These are phyloP conservation scores for Liopterus haemorrhoidalis DNA, from an alignment of 2,888 invertebrate species.

Conservation along the genomic window DNA sequence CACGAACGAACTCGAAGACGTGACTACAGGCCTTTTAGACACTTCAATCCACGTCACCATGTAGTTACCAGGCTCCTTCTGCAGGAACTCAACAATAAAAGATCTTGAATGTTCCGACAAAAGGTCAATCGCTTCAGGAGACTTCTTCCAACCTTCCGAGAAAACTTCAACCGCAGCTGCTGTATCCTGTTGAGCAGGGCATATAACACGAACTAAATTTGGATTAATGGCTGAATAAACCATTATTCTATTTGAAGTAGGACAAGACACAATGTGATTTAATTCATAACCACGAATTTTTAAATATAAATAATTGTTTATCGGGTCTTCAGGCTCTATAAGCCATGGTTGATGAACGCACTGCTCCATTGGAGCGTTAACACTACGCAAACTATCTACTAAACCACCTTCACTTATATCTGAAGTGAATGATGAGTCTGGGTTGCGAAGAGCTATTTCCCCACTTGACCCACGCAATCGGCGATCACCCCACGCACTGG, in stretches of 20 bases:
- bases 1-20: slow-evolving; percentile 46
- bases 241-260: slow-evolving; percentile 64
- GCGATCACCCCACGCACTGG: slow-evolving; percentile 60
- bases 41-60: slow-evolving; percentile 74
- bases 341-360: slow-evolving; percentile 74
- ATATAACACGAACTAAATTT: slow-evolving; percentile 58
- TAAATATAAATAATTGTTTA: slow-evolving; percentile 64
- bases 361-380: slow-evolving; percentile 47
- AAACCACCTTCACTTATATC: slow-evolving; percentile 25
- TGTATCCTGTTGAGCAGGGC: slow-evolving; percentile 51
- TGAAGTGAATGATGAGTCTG: slow-evolving; percentile 42
- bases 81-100: slow-evolving; percentile 69
- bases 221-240: slow-evolving; percentile 66
- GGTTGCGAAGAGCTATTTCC: slow-evolving; percentile 63
- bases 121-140: slow-evolving; percentile 40
- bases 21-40: slow-evolving; percentile 59
- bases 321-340: slow-evolving; percentile 66
- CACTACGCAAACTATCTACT: slow-evolving; percentile 50
- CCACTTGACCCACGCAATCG: slow-evolving; percentile 66
- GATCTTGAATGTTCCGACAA: slow-evolving; percentile 57
- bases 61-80: slow-evolving; percentile 67
- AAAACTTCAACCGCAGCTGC: slow-evolving; percentile 58
- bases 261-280: slow-evolving; percentile 51
- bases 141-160: slow-evolving; percentile 63
- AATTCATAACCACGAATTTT: slow-evolving; percentile 59